Evolutionary conservation across 2,888 invertebrate species (phyloP).

Genomic region (Loripinus fragilis): DNA sequence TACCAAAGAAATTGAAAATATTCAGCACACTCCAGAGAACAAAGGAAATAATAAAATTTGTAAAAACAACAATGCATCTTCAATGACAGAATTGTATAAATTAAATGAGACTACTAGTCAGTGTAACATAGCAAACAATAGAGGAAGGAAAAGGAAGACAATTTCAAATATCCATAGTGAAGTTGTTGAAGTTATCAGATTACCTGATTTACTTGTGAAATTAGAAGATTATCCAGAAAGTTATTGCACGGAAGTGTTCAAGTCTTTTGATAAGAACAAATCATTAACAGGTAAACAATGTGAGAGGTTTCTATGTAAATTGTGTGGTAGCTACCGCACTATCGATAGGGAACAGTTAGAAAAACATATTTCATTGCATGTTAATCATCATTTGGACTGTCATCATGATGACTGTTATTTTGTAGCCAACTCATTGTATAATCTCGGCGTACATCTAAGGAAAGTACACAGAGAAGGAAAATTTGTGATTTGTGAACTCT

Average conservation of each 20-base stretch:
- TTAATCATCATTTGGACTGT: constrained; percentile 18
- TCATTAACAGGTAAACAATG: not conserved
- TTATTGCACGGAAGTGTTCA: constrained; percentile 7
- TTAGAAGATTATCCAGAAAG: constrained; percentile 12
- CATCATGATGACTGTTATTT: not conserved
- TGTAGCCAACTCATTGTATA: not conserved
- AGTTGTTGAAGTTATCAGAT: not conserved
- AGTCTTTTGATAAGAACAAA: constrained; percentile 17
- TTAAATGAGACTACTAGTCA: too few relatives aligned
- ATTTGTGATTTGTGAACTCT: constrained; percentile 15
- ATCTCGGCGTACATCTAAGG: not conserved
- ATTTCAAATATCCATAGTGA: not conserved
- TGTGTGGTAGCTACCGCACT: constrained; percentile 25
- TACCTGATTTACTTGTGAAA: not conserved
- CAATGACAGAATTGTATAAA: too few relatives aligned
- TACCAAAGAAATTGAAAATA: too few relatives aligned
- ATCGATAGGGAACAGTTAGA: constrained; percentile 14
- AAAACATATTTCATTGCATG: constrained; percentile 27
- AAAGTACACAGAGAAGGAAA: not conserved
- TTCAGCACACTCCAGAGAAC: too few relatives aligned
- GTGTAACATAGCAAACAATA: too few relatives aligned
- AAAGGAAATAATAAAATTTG: too few relatives aligned
- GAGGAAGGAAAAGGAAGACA: not conserved
- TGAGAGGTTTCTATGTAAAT: constrained; percentile 7
- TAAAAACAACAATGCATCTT: too few relatives aligned